A percentile compares a stretch with the other conserved stretches of the same genome.
phyloP scores from a whole-genome alignment of 2,113 vertebrate species.

The Uropsilus gracilis region DNA sequence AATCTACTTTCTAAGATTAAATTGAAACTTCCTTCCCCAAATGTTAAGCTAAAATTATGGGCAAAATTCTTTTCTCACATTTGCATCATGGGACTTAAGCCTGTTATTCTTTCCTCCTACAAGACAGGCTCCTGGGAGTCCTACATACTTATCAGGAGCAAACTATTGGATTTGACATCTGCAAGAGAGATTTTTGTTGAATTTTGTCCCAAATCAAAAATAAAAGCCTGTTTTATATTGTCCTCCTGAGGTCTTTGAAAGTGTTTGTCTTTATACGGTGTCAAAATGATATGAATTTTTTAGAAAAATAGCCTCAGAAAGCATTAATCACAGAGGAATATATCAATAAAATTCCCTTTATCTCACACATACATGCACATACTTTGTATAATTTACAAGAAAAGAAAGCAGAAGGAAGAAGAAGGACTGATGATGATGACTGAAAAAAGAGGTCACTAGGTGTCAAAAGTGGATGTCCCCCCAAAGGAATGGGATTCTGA shows the following conservation, averaged over 20 bases:
- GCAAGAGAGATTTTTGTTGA: constrained; percentile 45
- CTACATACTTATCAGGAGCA: constrained; percentile 62
- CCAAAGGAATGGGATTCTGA: constrained; percentile 59
- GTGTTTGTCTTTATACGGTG: constrained; percentile 21
- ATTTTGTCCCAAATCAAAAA: constrained; percentile 63
- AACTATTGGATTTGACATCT: constrained; percentile 65
- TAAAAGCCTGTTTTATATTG: constrained; percentile 19
- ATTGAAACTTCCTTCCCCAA: constrained; percentile 70
- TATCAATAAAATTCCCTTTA: constrained; percentile 40
- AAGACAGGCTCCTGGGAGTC: constrained; percentile 43
- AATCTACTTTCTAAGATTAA: constrained; percentile 74
- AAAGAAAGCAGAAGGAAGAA: not conserved
- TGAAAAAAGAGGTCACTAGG: constrained; percentile 52
- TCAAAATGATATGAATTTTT: constrained; percentile 32
- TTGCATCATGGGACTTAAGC: constrained; percentile 69
- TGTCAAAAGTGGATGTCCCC: constrained; percentile 60
- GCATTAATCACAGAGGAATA: constrained; percentile 1
- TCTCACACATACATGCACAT: not conserved
- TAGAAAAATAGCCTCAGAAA: constrained; percentile 34
- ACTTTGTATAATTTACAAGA: constrained; percentile 46
- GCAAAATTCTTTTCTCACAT: constrained; percentile 74
- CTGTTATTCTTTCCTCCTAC: constrained; percentile 73
- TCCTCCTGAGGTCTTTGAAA: constrained; percentile 28
- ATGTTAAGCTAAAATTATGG: constrained; percentile 78
- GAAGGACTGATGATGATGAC: not conserved